Evolutionary conservation across 2,797 vertebrate species (phyloP).

Genomic region (Lithobates sylvaticus): DNA sequence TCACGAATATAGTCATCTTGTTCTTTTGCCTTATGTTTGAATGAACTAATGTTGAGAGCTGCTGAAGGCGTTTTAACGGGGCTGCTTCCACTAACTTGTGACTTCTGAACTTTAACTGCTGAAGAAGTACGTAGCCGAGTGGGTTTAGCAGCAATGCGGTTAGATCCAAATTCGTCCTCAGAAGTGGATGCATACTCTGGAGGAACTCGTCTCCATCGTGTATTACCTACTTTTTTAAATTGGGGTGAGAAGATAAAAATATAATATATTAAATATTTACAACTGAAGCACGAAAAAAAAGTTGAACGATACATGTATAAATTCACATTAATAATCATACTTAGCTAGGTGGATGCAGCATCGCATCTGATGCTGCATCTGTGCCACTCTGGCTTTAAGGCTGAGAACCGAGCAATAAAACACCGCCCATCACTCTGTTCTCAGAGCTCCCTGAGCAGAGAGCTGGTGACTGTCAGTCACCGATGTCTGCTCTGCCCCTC

Average conservation of each 20-base stretch:
- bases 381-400: too few relatives aligned
- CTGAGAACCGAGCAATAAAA: too few relatives aligned
- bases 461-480: too few relatives aligned
- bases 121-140: slow-evolving; percentile 87
- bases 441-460: too few relatives aligned
- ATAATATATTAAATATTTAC: slow-evolving; percentile 9
- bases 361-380: too few relatives aligned
- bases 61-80: slow-evolving; percentile 62
- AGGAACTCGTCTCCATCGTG: slow-evolving; percentile 95
- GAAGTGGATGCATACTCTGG: slow-evolving; percentile 99
- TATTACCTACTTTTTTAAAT: slow-evolving; percentile 78
- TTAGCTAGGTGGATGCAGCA: too few relatives aligned
- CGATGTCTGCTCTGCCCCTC: too few relatives aligned
- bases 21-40: slow-evolving; percentile 92
- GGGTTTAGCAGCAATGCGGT: slow-evolving; percentile 91
- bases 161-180: slow-evolving; percentile 97
- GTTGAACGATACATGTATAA: too few relatives aligned
- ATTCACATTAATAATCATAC: too few relatives aligned
- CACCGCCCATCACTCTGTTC: too few relatives aligned
- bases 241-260: not conserved
- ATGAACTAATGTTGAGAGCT: slow-evolving; percentile 78
- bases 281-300: too few relatives aligned
- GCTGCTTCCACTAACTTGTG: slow-evolving; percentile 81
- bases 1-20: slow-evolving; percentile 98
- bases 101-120: slow-evolving; percentile 82